phyloP scores from a whole-genome alignment of 2,888 invertebrate species.

The Eurytoma adleriae region DNA sequence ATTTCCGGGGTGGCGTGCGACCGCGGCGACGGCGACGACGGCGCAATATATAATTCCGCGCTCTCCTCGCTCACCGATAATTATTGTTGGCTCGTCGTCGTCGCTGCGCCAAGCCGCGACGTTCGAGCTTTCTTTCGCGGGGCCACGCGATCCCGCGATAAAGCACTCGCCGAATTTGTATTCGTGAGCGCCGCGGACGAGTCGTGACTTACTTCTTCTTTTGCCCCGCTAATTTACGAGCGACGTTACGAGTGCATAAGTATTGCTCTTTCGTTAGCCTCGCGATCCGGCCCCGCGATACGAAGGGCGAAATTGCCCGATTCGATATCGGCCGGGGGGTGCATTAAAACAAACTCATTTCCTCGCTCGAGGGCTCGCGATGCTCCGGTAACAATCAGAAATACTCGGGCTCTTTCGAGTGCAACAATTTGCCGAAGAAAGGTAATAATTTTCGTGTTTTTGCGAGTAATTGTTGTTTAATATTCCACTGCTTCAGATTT shows the following conservation, averaged over 20 bases:
- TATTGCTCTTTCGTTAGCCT: slow-evolving; percentile 21
- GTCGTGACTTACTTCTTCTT: not conserved
- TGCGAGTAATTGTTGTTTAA: too few species aligned
- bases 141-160: slow-evolving; percentile 74
- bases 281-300: not conserved
- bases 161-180: slow-evolving; percentile 62
- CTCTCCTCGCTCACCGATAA: slow-evolving; percentile 69
- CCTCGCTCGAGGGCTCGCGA: too few species aligned
- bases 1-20: slow-evolving; percentile 60
- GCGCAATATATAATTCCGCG: slow-evolving; percentile 73
- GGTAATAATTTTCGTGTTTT: too few species aligned
- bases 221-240: slow-evolving; percentile 36
- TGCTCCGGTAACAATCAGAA: too few species aligned
- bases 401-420: too few species aligned
- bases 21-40: slow-evolving; percentile 20
- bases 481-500: too few species aligned
- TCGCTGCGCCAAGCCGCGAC: slow-evolving; percentile 61
- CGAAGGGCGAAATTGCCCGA: slow-evolving; percentile 14
- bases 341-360: too few species aligned
- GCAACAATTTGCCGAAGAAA: too few species aligned
- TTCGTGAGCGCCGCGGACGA: slow-evolving; percentile 27
- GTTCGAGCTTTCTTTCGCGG: slow-evolving; percentile 16
- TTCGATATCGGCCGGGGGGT: not conserved
- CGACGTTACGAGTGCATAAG: not conserved
- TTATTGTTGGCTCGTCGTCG: slow-evolving; percentile 67